A percentile compares a stretch with the other conserved stretches of the same genome.
Conservation (phyloP, 2,113 vertebrate genomes). For the Struthio camelus region DNA sequence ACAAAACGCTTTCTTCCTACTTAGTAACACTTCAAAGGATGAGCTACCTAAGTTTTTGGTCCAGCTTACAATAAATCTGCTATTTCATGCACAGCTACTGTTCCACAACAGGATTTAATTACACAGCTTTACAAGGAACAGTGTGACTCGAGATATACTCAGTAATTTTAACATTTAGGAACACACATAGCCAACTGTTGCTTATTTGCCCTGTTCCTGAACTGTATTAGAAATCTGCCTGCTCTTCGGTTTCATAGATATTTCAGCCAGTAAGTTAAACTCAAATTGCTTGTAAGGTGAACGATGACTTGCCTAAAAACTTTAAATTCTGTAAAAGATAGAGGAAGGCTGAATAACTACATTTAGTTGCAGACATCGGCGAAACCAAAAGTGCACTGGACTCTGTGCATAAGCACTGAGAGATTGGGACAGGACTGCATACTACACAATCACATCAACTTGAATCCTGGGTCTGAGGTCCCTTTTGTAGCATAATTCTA, state of each 20-base stretch:
- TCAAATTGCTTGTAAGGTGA: not conserved
- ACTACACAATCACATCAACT: accelerated
- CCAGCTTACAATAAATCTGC: not conserved
- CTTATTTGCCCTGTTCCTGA: not conserved
- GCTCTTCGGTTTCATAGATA: not conserved
- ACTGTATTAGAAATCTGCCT: not conserved
- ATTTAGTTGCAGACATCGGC: not conserved
- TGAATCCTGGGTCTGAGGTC: not conserved
- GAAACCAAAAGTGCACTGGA: not conserved
- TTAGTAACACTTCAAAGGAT: not conserved
- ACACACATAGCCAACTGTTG: not conserved
- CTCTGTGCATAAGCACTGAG: not conserved
- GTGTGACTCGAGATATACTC: not conserved
- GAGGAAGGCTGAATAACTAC: not conserved
- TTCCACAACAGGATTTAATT: not conserved
- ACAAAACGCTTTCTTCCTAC: not conserved
- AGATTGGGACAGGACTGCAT: not conserved
- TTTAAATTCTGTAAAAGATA: not conserved
- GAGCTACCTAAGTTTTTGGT: not conserved
- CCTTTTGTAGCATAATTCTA: not conserved
- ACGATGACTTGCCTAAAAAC: not conserved
- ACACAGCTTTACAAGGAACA: not conserved
- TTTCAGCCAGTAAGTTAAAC: not conserved
- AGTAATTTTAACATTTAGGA: not conserved
- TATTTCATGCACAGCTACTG: not conserved